Percentiles rank a stretch among this genome's conserved stretches.
Evolutionary conservation across 2,113 vertebrate species (phyloP).

Genomic region (Callopanchax toddi): DNA sequence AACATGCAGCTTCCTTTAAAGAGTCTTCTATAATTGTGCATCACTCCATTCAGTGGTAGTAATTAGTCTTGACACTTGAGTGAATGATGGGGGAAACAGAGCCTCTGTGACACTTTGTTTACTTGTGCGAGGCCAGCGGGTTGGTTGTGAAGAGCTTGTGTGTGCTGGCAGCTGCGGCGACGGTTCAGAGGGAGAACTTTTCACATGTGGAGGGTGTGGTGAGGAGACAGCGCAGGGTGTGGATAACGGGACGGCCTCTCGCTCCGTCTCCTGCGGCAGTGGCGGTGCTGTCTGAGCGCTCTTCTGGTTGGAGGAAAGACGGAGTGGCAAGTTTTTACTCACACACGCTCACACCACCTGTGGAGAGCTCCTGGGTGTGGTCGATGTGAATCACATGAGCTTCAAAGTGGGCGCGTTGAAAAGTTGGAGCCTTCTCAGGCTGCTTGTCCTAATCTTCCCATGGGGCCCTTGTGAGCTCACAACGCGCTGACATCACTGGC

Average conservation of each 20-base stretch:
- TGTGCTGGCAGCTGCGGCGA: conserved; percentile 57
- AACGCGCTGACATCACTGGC: conserved; percentile 30
- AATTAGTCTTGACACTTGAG: conserved; percentile 71
- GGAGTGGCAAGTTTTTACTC: conserved; percentile 40
- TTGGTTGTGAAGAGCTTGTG: conserved; percentile 61
- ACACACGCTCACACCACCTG: conserved; percentile 65
- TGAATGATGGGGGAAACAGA: conserved; percentile 61
- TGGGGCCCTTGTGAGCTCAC: conserved; percentile 39
- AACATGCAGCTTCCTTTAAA: conserved; percentile 45
- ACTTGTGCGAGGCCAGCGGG: conserved; percentile 59
- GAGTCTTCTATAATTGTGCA: conserved; percentile 58
- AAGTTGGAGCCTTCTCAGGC: conserved; percentile 58
- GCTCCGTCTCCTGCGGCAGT: conserved; percentile 55
- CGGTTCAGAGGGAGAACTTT: conserved; percentile 50
- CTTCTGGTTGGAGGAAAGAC: conserved; percentile 21
- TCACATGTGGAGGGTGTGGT: conserved; percentile 79
- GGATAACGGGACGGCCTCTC: conserved; percentile 53
- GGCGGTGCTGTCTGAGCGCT: conserved; percentile 54
- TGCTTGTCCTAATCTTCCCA: conserved; percentile 61
- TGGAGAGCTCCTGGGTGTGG: conserved; percentile 62
- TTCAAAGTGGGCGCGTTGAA: conserved; percentile 58
- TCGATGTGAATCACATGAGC: conserved; percentile 75
- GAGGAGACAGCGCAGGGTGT: conserved; percentile 65
- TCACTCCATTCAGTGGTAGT: conserved; percentile 56
- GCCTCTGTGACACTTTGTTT: conserved; percentile 71